Percentiles rank a stretch among this genome's conserved stretches.
These are phyloP conservation scores for Antechinus flavipes DNA, from an alignment of 2,113 vertebrate species.

Conservation along the genomic window DNA sequence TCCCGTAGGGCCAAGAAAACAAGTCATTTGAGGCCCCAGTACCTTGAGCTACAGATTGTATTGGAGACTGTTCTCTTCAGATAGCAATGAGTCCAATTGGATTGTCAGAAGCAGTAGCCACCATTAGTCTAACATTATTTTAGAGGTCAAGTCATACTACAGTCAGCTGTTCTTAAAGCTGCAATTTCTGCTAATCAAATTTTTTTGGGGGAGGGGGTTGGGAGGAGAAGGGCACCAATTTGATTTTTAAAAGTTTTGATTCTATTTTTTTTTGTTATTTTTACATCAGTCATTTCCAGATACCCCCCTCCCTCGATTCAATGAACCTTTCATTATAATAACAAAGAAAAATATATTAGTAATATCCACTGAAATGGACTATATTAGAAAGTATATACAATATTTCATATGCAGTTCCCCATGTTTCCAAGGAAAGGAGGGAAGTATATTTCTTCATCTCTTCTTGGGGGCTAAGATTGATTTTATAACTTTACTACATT, in stretches of 20 bases:
- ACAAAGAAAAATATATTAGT: not conserved
- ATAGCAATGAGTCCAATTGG: not conserved
- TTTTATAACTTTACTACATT: not conserved
- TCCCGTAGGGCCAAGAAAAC: slow-evolving; percentile 10
- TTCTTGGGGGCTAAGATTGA: not conserved
- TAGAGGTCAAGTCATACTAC: not conserved
- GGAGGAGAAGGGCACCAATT: not conserved
- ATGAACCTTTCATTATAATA: not conserved
- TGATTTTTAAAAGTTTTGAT: not conserved
- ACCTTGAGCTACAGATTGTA: not conserved
- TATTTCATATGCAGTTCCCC: not conserved
- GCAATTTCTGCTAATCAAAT: not conserved
- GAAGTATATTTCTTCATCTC: not conserved
- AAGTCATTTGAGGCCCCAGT: not conserved
- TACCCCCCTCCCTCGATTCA: not conserved
- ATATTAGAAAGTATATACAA: not conserved
- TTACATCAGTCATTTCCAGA: not conserved
- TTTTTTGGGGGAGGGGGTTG: not conserved
- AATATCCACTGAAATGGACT: not conserved
- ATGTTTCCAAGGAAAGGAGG: not conserved
- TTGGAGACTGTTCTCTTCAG: slow-evolving; percentile 3
- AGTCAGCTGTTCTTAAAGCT: not conserved
- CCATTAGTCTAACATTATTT: not conserved
- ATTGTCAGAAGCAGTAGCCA: slow-evolving; percentile 13
- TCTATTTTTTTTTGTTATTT: not conserved